Evolutionary conservation across 1,140 invertebrate species (phyloP).

Genomic region (Drosophila ambigua): DNA sequence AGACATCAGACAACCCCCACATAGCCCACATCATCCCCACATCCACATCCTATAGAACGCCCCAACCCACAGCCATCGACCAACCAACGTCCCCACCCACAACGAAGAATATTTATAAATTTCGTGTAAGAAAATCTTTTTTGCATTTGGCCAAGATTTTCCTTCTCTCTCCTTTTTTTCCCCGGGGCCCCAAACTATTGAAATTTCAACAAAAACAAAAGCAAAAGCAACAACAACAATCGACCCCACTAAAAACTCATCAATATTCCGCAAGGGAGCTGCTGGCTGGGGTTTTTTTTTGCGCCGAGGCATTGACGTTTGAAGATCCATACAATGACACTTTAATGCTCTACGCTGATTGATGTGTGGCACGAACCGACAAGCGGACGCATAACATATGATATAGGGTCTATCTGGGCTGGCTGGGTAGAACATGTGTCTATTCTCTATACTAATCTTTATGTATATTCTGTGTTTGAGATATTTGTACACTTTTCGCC

Average conservation of each 20-base stretch:
- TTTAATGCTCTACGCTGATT: slow-evolving; percentile 73
- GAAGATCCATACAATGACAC: slow-evolving; percentile 78
- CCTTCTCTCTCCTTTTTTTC: neutral
- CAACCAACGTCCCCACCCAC: slow-evolving; percentile 3
- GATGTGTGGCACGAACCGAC: slow-evolving; percentile 57
- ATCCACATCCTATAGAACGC: too few species aligned
- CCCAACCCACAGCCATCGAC: too few species aligned
- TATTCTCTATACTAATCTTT: slow-evolving; percentile 2
- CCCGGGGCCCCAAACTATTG: slow-evolving; percentile 39
- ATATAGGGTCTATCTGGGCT: slow-evolving; percentile 44
- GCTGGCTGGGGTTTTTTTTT: neutral
- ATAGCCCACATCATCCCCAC: slow-evolving; percentile 12
- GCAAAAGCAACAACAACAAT: slow-evolving; percentile 4
- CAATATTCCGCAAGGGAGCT: slow-evolving; percentile 53
- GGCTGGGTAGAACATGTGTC: slow-evolving; percentile 45
- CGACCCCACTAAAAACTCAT: slow-evolving; percentile 72
- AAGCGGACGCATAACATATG: slow-evolving; percentile 43
- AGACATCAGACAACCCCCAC: slow-evolving; percentile 28
- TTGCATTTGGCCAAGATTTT: slow-evolving; percentile 50
- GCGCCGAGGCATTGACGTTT: slow-evolving; percentile 70
- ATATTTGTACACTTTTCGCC: slow-evolving; percentile 32
- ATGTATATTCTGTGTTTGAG: neutral
- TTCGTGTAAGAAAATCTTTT: slow-evolving; percentile 54
- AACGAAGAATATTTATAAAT: slow-evolving; percentile 62
- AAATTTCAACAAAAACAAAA: slow-evolving; percentile 65